These are phyloP conservation scores for Suillia variegata DNA, from an alignment of 2,888 invertebrate genomes.

Conservation along the genomic window DNA sequence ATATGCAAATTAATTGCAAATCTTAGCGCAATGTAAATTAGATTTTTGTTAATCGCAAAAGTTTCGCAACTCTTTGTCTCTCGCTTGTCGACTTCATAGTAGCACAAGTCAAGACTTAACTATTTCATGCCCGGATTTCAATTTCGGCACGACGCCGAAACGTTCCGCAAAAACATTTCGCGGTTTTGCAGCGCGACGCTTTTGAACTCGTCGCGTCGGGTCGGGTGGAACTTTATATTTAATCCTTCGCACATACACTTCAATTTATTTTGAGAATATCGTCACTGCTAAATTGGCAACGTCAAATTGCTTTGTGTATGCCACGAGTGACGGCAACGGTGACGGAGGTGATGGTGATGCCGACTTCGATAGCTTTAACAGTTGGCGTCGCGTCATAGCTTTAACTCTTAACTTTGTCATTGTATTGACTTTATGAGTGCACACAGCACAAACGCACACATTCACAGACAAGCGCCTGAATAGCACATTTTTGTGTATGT, in stretches of 20 bases:
- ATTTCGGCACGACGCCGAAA: too few relatives aligned
- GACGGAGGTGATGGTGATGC: too few relatives aligned
- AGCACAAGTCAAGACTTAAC: neutral
- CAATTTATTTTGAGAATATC: neutral
- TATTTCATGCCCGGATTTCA: neutral
- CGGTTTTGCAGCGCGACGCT: neutral
- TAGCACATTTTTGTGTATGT: neutral
- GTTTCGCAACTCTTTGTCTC: neutral
- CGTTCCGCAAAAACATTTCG: neutral
- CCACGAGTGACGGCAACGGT: too few relatives aligned
- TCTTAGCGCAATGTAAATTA: neutral
- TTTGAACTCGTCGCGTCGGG: neutral
- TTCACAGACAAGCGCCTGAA: neutral
- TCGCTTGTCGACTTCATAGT: neutral
- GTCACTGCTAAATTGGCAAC: neutral
- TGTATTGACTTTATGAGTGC: neutral
- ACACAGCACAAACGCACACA: neutral
- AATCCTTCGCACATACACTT: neutral
- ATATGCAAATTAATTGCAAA: neutral
- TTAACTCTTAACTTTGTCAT: slow-evolving; percentile 2
- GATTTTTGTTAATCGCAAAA: neutral
- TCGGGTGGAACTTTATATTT: neutral
- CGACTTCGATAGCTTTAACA: neutral
- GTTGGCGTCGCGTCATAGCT: neutral
- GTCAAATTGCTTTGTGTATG: neutral